phyloP scores from a whole-genome alignment of 2,797 vertebrate genomes.

The Scleropages formosus region DNA sequence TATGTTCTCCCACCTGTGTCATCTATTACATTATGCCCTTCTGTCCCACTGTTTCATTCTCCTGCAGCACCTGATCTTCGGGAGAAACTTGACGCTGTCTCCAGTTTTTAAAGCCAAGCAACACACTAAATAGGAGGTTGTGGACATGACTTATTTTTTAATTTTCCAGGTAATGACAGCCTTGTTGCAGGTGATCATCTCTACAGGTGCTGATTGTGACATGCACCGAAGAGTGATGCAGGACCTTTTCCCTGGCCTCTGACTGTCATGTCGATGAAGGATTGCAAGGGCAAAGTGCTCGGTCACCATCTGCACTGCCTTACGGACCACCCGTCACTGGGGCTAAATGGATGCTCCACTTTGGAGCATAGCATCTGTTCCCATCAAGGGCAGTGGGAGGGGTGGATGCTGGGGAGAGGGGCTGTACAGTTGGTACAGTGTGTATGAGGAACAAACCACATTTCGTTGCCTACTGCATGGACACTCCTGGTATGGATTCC shows the following conservation, averaged over 20 bases:
- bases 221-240: background rate
- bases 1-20: no score
- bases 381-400: background rate
- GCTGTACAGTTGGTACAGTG: background rate
- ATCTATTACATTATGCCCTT: no score
- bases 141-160: no score
- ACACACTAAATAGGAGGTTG: no score
- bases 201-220: no score
- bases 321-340: background rate
- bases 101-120: no score
- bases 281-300: background rate
- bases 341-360: slow-evolving; percentile 28
- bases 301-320: background rate
- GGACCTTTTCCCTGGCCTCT: background rate
- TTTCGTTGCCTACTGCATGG: slow-evolving; percentile 34
- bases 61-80: no score
- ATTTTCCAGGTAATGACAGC: no score
- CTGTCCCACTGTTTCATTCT: no score
- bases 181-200: no score
- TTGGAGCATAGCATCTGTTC: slow-evolving; percentile 21
- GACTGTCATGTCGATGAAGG: background rate
- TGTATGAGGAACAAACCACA: slow-evolving; percentile 35
- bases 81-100: no score
- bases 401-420: background rate
- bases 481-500: slow-evolving; percentile 34